These are phyloP conservation scores for Rhinopomastus cyanomelas DNA, from an alignment of 2,113 vertebrate genomes.

Conservation along the genomic window DNA sequence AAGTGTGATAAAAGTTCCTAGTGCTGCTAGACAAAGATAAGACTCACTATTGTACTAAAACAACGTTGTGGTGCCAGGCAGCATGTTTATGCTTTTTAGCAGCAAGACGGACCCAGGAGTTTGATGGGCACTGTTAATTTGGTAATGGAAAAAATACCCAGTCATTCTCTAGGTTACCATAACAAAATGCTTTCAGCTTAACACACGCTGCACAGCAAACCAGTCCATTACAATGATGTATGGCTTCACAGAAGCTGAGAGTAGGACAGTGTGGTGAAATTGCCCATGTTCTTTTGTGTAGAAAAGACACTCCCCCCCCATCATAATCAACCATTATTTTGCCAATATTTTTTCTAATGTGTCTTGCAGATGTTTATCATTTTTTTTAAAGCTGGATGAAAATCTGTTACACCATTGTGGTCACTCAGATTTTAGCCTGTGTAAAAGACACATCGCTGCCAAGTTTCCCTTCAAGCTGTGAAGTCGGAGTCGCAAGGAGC, in stretches of 20 bases:
- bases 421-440: background rate
- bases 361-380: background rate
- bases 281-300: background rate
- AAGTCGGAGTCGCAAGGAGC: background rate
- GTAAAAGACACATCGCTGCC: background rate
- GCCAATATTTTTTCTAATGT: background rate
- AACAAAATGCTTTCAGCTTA: background rate
- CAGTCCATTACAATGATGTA: background rate
- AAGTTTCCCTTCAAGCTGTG: background rate
- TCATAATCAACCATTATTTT: background rate
- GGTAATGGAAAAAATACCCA: background rate
- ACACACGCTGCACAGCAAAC: background rate
- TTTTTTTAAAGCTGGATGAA: background rate
- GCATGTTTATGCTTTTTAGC: constrained; percentile 7
- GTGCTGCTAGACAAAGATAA: constrained; percentile 60
- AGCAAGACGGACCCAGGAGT: background rate
- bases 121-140: background rate
- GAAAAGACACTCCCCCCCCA: background rate
- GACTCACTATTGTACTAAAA: constrained; percentile 34
- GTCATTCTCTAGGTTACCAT: background rate
- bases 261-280: background rate
- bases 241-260: background rate
- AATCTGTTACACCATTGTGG: background rate
- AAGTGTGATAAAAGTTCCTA: background rate
- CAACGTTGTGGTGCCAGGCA: constrained; percentile 17